These are phyloP conservation scores for Actinostola sp. DNA, from an alignment of 92 coral and sea anemone species.

Conservation along the genomic window DNA sequence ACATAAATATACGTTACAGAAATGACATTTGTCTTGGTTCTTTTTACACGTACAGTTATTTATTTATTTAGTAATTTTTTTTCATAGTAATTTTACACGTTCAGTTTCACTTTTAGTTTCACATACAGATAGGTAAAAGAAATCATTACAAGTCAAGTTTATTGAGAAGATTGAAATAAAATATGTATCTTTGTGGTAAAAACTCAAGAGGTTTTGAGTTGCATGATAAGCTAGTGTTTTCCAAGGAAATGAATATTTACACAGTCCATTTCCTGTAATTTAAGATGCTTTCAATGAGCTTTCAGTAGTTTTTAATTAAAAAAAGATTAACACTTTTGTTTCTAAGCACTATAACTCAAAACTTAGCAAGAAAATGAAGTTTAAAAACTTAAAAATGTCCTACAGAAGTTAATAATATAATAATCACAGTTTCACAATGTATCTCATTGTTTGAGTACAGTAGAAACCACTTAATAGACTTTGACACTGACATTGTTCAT, in stretches of 20 bases:
- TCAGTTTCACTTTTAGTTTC: no score
- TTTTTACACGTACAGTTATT: no score
- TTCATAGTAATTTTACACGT: no score
- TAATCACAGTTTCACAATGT: neutral
- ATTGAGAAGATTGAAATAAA: no score
- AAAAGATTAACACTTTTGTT: neutral
- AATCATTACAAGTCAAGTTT: no score
- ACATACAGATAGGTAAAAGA: no score
- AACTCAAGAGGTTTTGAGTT: neutral
- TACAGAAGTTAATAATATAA: neutral
- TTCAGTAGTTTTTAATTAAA: neutral
- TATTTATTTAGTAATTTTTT: no score
- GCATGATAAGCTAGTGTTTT: neutral
- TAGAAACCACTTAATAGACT: neutral
- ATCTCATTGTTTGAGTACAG: neutral
- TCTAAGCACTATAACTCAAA: neutral
- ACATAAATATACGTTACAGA: no score
- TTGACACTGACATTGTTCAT: neutral
- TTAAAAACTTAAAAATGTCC: neutral
- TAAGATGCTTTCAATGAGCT: neutral
- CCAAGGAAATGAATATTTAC: slow-evolving; percentile 6
- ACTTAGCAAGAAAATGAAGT: neutral
- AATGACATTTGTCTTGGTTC: no score
- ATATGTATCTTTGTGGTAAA: no score
- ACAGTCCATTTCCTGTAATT: neutral